Percentiles rank a stretch among this genome's conserved stretches.
phyloP scores from a whole-genome alignment of 2,888 invertebrate species.

The Amphipoea oculea region DNA sequence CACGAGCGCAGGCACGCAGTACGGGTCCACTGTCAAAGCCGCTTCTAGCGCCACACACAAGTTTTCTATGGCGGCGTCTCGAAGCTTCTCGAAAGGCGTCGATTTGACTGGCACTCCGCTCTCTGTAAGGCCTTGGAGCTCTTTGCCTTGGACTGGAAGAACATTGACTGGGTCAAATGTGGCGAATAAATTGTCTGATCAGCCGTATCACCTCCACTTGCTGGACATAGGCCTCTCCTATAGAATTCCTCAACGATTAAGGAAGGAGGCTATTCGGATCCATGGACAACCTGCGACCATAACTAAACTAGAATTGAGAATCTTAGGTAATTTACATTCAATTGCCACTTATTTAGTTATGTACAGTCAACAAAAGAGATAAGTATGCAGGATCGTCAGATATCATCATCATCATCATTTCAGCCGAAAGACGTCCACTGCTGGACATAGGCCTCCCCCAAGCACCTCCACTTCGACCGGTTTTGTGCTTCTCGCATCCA shows the following conservation, averaged over 20 bases:
- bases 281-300: neutral
- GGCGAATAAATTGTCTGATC: neutral
- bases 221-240: conserved; percentile 26
- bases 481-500: too few relatives aligned
- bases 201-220: conserved; percentile 8
- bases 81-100: conserved; percentile 96
- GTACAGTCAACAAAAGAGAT: too few relatives aligned
- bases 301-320: neutral
- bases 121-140: conserved; percentile 90
- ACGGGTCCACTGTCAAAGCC: conserved; percentile 96
- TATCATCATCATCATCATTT: too few relatives aligned
- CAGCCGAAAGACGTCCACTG: too few relatives aligned
- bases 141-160: conserved; percentile 91
- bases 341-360: neutral
- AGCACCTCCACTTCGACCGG: too few relatives aligned
- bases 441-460: too few relatives aligned
- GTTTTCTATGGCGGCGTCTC: conserved; percentile 99
- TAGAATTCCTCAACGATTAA: neutral
- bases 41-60: conserved; percentile 98
- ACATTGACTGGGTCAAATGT: conserved; percentile 17
- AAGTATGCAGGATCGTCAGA: too few relatives aligned
- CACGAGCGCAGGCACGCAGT: conserved; percentile 98
- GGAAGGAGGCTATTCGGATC: neutral
- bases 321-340: neutral
- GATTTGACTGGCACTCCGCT: conserved; percentile 87